Base-by-base conservation (phyloP, 2,888 invertebrate species). In the Melanostoma scalare region DNA sequence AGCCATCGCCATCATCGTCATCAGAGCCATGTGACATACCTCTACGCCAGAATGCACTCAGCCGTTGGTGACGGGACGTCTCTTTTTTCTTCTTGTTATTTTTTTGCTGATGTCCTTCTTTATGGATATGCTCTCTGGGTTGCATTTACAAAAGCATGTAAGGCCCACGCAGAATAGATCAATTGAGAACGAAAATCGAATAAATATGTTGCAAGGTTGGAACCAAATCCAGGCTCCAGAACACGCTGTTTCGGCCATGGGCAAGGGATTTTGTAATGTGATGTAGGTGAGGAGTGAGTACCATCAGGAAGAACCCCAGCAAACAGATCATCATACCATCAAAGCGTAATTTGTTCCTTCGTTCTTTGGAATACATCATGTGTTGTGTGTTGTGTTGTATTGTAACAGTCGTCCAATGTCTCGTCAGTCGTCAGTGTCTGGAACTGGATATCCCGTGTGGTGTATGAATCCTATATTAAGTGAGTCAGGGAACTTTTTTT, bases 21-120 rank as follows among this genome's bases (percentile, higher is more conserved):
- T 9, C 60, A 61, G 30, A 71, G 52, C 44, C 55, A 55, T 71
- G 50, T 79, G 74, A 84, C 73, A 84, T 63, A 71, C 55, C 79
- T 55, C 69, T 84, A 84, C 84, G 74, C 48, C 69, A 78, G 78
- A 84, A 78, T 79, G 84, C 84, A 84, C 84, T 84, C 84, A 79
- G 65, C 74, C 84, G 74, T 71, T 71, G 71, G 79, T 84, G 79
- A 79, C 74, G 84, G 61, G 74, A 71, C 60, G 78, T 74, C 46
- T 48, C 52, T 61, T 60, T 36, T 30, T 63, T 53, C 30, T 46
- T 20, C 48, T 40, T 20, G 20, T 63, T 56, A n/a, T 30, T 10
- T 20, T 40, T 46, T 61, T 31, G 30, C 46, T 68, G 75, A 48
- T 80, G 74, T 65, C 50, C 50, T 55, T 58, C 53, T 75, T 69